phyloP scores from a whole-genome alignment of 2,888 invertebrate genomes.

The Carpatolechia fugitivella region DNA sequence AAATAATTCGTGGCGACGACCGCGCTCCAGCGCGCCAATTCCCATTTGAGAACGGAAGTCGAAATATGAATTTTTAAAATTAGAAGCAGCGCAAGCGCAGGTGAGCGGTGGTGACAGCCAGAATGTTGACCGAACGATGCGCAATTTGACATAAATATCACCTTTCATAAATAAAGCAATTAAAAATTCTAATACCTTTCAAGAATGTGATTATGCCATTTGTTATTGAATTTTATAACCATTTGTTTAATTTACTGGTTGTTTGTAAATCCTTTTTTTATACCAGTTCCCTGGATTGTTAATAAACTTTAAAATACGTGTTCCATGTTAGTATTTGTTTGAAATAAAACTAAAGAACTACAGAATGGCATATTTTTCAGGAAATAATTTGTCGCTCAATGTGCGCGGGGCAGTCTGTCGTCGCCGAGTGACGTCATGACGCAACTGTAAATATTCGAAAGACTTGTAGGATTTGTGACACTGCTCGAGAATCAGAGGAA shows the following conservation, averaged over 20 bases:
- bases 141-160: conserved; percentile 46
- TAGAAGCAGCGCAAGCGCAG: conserved; percentile 74
- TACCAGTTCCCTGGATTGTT: too few species aligned
- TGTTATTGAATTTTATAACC: not conserved
- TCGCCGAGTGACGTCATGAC: conserved; percentile 31
- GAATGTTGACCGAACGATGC: conserved; percentile 35
- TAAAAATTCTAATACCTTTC: conserved; percentile 8
- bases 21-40: conserved; percentile 57
- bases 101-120: conserved; percentile 50
- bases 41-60: conserved; percentile 74
- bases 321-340: too few species aligned
- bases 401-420: conserved; percentile 45
- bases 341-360: too few species aligned
- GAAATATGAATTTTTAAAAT: conserved; percentile 75
- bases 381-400: too few species aligned
- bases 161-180: conserved; percentile 50
- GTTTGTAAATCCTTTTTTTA: too few species aligned
- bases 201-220: conserved; percentile 11
- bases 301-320: too few species aligned
- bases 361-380: not conserved
- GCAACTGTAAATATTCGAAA: conserved; percentile 46
- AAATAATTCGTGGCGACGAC: conserved; percentile 28
- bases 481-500: conserved; percentile 63
- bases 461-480: conserved; percentile 49
- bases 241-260: too few species aligned